Evolutionary conservation across 1,140 invertebrate species (phyloP).

Genomic region (Drosophila orena): DNA sequence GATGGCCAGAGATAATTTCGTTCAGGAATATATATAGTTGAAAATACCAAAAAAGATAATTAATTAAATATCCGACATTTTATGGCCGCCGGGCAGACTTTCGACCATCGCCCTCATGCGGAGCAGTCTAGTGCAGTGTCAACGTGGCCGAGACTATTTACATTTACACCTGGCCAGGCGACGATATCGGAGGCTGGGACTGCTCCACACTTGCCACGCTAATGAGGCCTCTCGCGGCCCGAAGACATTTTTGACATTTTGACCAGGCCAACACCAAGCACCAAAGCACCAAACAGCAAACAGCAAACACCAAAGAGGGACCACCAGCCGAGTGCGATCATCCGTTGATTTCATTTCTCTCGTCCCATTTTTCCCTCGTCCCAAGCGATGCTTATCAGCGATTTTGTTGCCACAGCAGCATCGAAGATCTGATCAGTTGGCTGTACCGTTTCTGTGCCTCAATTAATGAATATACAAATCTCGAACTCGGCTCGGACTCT

Average conservation of each 20-base stretch:
- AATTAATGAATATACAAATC: constrained; percentile 73
- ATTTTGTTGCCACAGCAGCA: constrained; percentile 14
- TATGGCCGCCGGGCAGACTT: constrained; percentile 29
- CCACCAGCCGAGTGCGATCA: constrained; percentile 68
- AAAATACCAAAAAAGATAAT: constrained; percentile 37
- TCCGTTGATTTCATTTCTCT: constrained; percentile 63
- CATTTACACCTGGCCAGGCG: constrained; percentile 71
- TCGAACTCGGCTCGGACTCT: constrained; percentile 14
- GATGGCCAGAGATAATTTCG: constrained; percentile 5
- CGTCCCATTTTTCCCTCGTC: constrained; percentile 11
- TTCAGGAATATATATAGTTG: constrained; percentile 18
- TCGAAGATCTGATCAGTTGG: constrained; percentile 27
- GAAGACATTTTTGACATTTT: constrained; percentile 69
- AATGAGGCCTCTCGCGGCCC: constrained; percentile 60
- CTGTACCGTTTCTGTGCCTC: constrained; percentile 56
- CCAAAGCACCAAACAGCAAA: too few relatives aligned
- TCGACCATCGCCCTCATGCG: constrained; percentile 49
- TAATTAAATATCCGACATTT: constrained; percentile 63
- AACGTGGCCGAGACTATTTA: constrained; percentile 75
- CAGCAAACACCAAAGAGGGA: constrained; percentile 2
- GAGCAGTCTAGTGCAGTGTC: constrained; percentile 55
- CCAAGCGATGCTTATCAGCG: constrained; percentile 61
- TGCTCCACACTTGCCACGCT: constrained; percentile 58
- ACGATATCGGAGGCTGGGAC: constrained; percentile 27
- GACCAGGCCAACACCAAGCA: constrained; percentile 24